Evolutionary conservation across 2,113 vertebrate genomes (phyloP), one percentile per base, ranked within the genome.

Genomic region (Channa maculata): DNA sequence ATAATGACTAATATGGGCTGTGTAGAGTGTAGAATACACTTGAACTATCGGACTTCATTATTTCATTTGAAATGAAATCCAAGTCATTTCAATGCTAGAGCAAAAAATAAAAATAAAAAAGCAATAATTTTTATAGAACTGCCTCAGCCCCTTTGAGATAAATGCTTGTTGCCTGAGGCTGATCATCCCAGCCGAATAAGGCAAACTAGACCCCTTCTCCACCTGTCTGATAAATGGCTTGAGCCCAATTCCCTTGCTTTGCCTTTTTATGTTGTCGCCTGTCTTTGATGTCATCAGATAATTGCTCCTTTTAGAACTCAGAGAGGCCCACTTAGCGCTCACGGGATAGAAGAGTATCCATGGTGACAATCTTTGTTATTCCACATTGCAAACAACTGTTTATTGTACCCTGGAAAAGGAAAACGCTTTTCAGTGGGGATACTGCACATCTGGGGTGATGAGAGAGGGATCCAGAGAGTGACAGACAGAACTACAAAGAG

Each of bases 251-350:
- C 84, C 65, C 70, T 82, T 15, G 72, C 71, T 83, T 83, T 86
- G 78, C 80, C 74, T 85, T 89, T 87, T 88, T 79, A 85, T 87
- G 83, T 43, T 1, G 49, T 88, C 74, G 78, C 80, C 75, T 77
- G 82, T 89, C 90, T 93, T 93, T 94, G 92, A 93, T 92, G 90
- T 93, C 91, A 90, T 86, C 87, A 89, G 87, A 90, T 94, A 94
- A 94, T 94, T 94, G 87, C 90, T 92, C 91, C 90, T 88, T 91
- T 92, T 92, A 89, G 88, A 93, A 92, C 79, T 89, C 66, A 6
- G 80, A 86, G 83, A 87, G 81, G 82, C 86, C 84, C 90, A 89
- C 88, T 91, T 87, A 77, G 72, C 49, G 63, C 64, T 66, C 70
- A 41, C 6, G 48, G 79, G 65, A 83, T 83, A 71, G 80, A 77